phyloP scores from a whole-genome alignment of 2,797 vertebrate species.

The Psittacula echo region DNA sequence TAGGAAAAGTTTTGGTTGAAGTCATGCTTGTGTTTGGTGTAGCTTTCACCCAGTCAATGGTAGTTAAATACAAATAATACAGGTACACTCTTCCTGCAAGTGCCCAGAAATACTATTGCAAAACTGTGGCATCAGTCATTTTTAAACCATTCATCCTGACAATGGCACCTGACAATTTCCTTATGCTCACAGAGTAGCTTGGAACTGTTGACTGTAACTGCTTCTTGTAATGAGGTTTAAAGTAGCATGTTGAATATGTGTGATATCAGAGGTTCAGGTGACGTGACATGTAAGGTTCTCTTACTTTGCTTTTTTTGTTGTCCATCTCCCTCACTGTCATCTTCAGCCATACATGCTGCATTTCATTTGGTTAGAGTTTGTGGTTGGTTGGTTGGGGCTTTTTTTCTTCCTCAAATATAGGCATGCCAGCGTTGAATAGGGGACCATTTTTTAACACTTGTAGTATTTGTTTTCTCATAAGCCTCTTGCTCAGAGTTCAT shows the following conservation, averaged over 20 bases:
- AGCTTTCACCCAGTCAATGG: background rate
- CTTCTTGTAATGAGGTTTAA: background rate
- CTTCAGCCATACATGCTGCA: fast-evolving
- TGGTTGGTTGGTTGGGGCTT: background rate
- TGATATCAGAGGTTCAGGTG: background rate
- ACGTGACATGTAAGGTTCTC: background rate
- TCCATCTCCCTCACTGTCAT: background rate
- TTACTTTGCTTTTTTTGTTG: background rate
- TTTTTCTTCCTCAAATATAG: background rate
- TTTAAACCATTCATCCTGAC: background rate
- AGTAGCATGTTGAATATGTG: background rate
- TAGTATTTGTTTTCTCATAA: background rate
- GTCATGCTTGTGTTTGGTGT: background rate
- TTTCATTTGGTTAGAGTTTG: background rate
- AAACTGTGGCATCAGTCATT: background rate
- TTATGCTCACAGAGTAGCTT: background rate
- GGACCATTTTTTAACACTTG: background rate
- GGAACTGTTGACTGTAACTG: background rate
- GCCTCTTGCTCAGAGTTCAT: background rate
- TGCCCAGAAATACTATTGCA: background rate
- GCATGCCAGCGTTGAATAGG: background rate
- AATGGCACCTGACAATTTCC: background rate
- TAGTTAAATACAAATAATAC: background rate
- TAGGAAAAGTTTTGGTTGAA: background rate
- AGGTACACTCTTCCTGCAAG: background rate